phyloP scores from a whole-genome alignment of 2,888 invertebrate species.

The Dilophus febrilis region DNA sequence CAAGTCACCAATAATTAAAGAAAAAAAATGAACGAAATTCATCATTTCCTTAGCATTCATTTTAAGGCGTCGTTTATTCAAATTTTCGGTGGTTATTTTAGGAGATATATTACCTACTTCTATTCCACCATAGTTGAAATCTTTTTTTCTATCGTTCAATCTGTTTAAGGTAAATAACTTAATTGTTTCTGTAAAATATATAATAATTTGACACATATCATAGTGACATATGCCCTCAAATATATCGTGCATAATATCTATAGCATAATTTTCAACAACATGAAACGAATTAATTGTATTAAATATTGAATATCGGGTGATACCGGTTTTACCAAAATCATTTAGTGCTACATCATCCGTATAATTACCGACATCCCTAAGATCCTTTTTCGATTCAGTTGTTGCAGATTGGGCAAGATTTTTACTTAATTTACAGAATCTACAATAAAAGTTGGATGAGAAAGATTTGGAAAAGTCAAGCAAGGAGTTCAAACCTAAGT shows the following conservation, averaged over 20 bases:
- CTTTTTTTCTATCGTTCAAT: slow-evolving; percentile 2
- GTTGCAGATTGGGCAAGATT: neutral
- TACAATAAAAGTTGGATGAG: neutral
- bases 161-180: neutral
- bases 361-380: neutral
- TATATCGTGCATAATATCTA: slow-evolving; percentile 3
- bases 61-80: slow-evolving; percentile 1
- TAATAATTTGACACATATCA: too few species aligned
- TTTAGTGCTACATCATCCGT: neutral
- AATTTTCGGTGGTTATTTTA: neutral
- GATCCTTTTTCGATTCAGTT: neutral
- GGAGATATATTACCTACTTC: slow-evolving; percentile 5
- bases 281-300: neutral
- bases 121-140: slow-evolving; percentile 4
- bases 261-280: neutral
- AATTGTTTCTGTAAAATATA: neutral
- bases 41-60: slow-evolving; percentile 7
- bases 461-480: neutral
- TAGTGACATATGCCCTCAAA: too few species aligned
- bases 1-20: neutral
- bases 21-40: neutral
- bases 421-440: neutral
- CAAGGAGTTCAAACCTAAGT: neutral
- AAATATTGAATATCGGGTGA: neutral
- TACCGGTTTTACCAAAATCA: neutral